phyloP scores from a whole-genome alignment of 1,140 invertebrate genomes.

The Ditylenchus dipsaci region DNA sequence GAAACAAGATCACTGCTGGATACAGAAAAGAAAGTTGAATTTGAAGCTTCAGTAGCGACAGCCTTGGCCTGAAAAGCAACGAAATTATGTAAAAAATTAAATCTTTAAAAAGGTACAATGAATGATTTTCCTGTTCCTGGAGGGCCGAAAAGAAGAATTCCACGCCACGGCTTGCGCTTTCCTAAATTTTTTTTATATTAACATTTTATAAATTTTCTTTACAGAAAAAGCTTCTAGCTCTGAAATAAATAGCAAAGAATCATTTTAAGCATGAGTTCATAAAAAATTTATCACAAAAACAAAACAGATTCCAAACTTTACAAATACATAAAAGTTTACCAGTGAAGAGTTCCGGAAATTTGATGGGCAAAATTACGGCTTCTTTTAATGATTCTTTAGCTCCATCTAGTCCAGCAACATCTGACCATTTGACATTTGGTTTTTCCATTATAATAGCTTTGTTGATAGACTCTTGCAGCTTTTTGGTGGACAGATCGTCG shows the following conservation, averaged over 20 bases:
- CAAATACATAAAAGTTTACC: too few species aligned
- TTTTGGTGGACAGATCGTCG: conserved; percentile 74
- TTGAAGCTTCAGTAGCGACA: conserved; percentile 97
- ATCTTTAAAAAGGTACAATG: too few species aligned
- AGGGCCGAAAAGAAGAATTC: conserved; percentile 96
- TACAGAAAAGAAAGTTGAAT: conserved; percentile 97
- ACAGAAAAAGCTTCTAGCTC: too few species aligned
- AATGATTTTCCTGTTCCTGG: conserved; percentile 99
- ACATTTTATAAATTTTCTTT: too few species aligned
- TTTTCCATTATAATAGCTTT: conserved; percentile 88
- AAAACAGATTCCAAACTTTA: too few species aligned
- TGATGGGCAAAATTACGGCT: conserved; percentile 96
- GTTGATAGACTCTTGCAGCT: conserved; percentile 49
- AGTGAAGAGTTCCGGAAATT: conserved; percentile 98
- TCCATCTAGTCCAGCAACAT: conserved; percentile 90
- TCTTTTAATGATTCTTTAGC: conserved; percentile 99
- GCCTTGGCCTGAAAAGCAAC: conserved; percentile 70
- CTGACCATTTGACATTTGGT: conserved; percentile 77
- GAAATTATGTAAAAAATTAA: too few species aligned
- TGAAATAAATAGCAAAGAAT: too few species aligned
- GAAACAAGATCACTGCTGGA: conserved; percentile 96
- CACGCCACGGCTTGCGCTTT: conserved; percentile 89
- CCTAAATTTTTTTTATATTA: too few species aligned
- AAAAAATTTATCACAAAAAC: too few species aligned
- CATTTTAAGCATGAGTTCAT: too few species aligned